Conservation (phyloP, 92 coral and sea anemone genomes). For the Palythoa caribaeorum region DNA sequence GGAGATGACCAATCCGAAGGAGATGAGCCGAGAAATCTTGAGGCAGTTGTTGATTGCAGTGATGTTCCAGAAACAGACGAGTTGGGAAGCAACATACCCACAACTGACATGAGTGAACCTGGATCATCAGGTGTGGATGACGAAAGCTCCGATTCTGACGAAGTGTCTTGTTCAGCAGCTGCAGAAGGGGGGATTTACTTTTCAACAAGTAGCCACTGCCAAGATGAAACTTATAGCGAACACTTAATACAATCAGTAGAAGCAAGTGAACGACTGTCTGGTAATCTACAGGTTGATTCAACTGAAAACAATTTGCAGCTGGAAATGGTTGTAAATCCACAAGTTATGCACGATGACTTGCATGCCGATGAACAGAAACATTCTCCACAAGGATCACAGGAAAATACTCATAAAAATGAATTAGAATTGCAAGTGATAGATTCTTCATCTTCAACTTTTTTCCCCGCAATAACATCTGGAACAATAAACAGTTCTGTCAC, state of each 20-base stretch:
- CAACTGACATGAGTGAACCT: background rate
- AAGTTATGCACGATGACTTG: background rate
- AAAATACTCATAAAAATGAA: background rate
- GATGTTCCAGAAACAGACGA: conserved; percentile 5
- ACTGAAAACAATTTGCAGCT: conserved; percentile 16
- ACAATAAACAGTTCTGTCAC: background rate
- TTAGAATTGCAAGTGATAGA: conserved; percentile 26
- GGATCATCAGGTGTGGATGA: background rate
- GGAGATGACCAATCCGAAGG: background rate
- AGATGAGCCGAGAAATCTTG: background rate
- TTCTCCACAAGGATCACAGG: background rate
- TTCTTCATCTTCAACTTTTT: conserved; percentile 4
- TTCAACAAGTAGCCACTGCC: background rate
- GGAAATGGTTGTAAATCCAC: background rate
- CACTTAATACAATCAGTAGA: background rate
- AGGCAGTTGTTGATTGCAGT: conserved; percentile 33
- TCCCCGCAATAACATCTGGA: conserved; percentile 8
- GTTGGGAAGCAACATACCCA: background rate
- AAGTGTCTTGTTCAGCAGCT: conserved; percentile 20
- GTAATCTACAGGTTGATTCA: conserved; percentile 21
- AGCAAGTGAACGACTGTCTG: background rate
- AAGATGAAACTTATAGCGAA: background rate
- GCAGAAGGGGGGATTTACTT: background rate
- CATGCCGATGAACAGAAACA: conserved; percentile 3
- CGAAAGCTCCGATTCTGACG: conserved; percentile 13